phyloP scores from a whole-genome alignment of 2,888 invertebrate genomes.

The Deladenus siricidicola region DNA sequence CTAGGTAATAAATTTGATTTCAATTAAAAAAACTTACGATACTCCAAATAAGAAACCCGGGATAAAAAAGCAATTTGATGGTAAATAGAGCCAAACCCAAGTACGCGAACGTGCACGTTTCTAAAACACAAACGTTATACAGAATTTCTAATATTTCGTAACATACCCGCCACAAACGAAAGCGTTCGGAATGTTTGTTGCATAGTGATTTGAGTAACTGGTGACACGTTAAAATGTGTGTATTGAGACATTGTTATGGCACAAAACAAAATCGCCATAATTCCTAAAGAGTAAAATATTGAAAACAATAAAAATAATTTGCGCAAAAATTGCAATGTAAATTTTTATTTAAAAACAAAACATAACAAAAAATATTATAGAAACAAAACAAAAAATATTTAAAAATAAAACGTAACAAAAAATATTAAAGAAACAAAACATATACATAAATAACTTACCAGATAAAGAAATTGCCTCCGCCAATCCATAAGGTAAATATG shows the following conservation, averaged over 20 bases:
- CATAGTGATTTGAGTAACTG: conserved; percentile 97
- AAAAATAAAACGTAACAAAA: conserved; percentile 35
- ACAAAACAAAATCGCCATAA: conserved; percentile 97
- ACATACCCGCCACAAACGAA: conserved; percentile 73
- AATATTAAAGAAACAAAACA: too few relatives aligned
- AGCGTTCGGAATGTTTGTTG: conserved; percentile 95
- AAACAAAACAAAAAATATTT: background rate
- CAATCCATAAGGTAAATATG: conserved; percentile 92
- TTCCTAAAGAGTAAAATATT: conserved; percentile 66
- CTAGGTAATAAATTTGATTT: background rate
- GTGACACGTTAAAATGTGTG: conserved; percentile 93
- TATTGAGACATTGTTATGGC: conserved; percentile 99
- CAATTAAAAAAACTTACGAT: conserved; percentile 63
- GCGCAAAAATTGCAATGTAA: background rate
- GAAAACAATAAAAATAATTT: background rate
- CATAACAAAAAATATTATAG: too few relatives aligned
- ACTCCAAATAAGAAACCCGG: conserved; percentile 84
- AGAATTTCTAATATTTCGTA: background rate
- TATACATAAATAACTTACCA: too few relatives aligned
- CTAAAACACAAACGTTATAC: conserved; percentile 54
- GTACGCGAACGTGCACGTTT: conserved; percentile 97
- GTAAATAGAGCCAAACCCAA: conserved; percentile 87
- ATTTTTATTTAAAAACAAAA: background rate
- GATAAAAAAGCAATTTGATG: conserved; percentile 82
- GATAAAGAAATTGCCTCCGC: conserved; percentile 92